Evolutionary conservation across 2,888 invertebrate species (phyloP).

Genomic region (Trichacis sp.): DNA sequence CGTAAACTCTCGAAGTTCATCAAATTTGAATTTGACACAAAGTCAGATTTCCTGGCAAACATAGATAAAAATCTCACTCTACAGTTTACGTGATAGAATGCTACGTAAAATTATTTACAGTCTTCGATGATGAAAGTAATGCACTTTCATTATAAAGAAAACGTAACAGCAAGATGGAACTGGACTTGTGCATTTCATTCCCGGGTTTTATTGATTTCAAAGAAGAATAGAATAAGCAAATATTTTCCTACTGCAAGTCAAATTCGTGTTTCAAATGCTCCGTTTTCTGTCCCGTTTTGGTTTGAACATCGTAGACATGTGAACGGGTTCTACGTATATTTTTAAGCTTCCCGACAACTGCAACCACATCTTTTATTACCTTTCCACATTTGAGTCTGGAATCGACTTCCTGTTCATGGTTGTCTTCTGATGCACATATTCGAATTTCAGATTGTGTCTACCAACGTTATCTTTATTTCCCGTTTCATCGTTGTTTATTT

Average conservation of each 20-base stretch:
- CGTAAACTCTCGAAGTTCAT: background rate
- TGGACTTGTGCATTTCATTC: no score
- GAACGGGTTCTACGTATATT: conserved; percentile 33
- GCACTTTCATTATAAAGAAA: no score
- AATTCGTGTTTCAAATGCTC: conserved; percentile 42
- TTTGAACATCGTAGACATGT: conserved; percentile 30
- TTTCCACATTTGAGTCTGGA: conserved; percentile 17
- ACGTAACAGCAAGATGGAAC: no score
- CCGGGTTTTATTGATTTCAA: conserved; percentile 37
- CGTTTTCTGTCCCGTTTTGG: conserved; percentile 33
- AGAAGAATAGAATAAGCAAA: conserved; percentile 34
- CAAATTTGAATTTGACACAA: background rate
- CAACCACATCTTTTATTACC: conserved; percentile 26
- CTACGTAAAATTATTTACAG: no score
- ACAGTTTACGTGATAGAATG: no score
- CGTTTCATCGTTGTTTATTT: no score
- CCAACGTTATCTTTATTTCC: no score
- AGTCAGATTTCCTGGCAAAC: background rate
- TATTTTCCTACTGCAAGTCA: conserved; percentile 40
- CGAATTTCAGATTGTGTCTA: conserved; percentile 14
- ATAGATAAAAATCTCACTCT: no score
- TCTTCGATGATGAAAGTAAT: no score
- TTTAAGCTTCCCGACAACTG: conserved; percentile 29
- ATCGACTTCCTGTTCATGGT: conserved; percentile 18
- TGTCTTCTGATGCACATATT: conserved; percentile 11